Evolutionary conservation across 2,113 vertebrate species (phyloP), one percentile per base, ranked within the genome.

Genomic region (Proterorhinus semilunaris): DNA sequence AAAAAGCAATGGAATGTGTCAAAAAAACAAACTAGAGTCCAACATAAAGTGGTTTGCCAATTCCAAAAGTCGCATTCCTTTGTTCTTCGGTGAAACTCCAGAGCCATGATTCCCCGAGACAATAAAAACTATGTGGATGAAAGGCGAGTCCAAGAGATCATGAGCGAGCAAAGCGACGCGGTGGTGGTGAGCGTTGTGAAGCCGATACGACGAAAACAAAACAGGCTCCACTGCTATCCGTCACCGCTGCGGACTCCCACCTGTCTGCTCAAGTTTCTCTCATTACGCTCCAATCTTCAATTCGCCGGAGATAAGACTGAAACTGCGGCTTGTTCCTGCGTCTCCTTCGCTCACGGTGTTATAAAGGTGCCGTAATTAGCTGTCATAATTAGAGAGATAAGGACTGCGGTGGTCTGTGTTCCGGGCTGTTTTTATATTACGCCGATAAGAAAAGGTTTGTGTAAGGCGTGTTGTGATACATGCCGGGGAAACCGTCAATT

Each of bases 381-480:
- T 73, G 49, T 66, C 74, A 49, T 78, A 70, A 82, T 80, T 72
- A 80, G 36, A 43, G 5, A 73, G 74, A 71, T 86, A 76, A 76
- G 72, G 16, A 51, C 5, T 8, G 65, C 48, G 2, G 48, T 21
- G 51, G 61, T 64, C 63, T 16, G 53, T 57, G 68, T 55, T 55
- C 53, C 7, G 3, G 48, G 54, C 53, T 66, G 53, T 80, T 70
- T 55, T 10, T 49, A 17, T 78, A 27, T 57, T 36, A 61, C n/a
- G 57, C 5, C 59, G 78, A 78, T 81, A 78, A 81, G 44, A 64
- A 62, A 10, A 58, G 62, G 50, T 72, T 51, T 69, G 49, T 69
- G 53, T 70, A 61, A 77, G 74, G 43, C 71, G 50, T 68, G 67
- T 11, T n/a, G 44, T 75, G 68, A 80, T 72, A 59, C 68, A 59